Percentiles rank a stretch among this genome's conserved stretches.
Evolutionary conservation across 2,797 vertebrate genomes (phyloP).

Genomic region (Acipenser oxyrinchus): DNA sequence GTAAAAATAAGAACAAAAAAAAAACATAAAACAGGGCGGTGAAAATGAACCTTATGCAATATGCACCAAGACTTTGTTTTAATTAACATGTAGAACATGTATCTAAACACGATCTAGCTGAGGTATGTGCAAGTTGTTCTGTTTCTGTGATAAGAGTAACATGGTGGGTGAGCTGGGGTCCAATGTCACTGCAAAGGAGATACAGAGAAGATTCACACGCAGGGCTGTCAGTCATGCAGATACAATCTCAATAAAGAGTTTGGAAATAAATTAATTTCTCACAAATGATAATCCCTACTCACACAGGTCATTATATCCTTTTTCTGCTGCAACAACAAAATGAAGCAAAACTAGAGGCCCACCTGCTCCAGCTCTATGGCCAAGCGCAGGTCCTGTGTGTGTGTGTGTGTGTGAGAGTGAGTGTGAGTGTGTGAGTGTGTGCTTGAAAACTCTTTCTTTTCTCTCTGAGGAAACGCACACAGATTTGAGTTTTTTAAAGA

Average conservation of each 20-base stretch:
- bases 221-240: neutral
- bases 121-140: neutral
- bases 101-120: neutral
- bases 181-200: slow-evolving; percentile 9
- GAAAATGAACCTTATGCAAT: no score
- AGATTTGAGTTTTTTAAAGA: no score
- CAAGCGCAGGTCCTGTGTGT: no score
- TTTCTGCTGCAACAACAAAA: slow-evolving; percentile 12
- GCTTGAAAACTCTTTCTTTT: no score
- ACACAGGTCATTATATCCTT: slow-evolving; percentile 14
- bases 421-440: no score
- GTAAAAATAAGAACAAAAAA: no score
- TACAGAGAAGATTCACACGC: neutral
- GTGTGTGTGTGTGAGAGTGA: neutral
- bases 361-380: neutral
- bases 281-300: slow-evolving; percentile 17
- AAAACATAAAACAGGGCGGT: no score
- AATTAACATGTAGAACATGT: neutral
- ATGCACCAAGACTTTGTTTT: no score
- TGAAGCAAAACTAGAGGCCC: neutral
- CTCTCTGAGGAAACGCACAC: no score
- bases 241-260: slow-evolving; percentile 8
- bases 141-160: neutral
- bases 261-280: slow-evolving; percentile 11
- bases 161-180: neutral